These are phyloP conservation scores for Hofmannophila pseudospretella DNA, from an alignment of 2,888 invertebrate species.

Conservation along the genomic window DNA sequence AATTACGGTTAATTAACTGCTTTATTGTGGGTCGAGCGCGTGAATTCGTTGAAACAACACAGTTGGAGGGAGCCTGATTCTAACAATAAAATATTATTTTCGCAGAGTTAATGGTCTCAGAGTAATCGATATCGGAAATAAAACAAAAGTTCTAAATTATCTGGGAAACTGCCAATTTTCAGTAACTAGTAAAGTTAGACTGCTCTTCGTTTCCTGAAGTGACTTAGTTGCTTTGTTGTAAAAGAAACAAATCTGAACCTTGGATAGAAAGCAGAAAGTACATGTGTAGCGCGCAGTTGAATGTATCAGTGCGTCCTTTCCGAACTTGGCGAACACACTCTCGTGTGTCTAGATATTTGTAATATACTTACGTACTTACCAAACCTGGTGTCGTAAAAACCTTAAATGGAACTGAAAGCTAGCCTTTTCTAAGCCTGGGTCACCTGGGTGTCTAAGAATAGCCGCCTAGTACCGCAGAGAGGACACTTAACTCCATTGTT, in stretches of 20 bases:
- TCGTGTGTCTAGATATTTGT: too few relatives aligned
- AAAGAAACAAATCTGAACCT: too few relatives aligned
- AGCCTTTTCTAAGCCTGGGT: conserved; percentile 5
- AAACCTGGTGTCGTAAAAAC: too few relatives aligned
- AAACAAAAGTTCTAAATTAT: neutral
- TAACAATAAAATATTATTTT: conserved; percentile 44
- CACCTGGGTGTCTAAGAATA: conserved; percentile 5
- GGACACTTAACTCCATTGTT: conserved; percentile 45
- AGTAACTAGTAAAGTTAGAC: neutral
- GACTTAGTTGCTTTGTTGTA: neutral
- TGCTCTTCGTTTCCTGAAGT: neutral
- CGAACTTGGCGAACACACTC: neutral
- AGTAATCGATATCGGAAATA: conserved; percentile 12
- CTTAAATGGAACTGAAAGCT: conserved; percentile 5
- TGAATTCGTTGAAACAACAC: conserved; percentile 52
- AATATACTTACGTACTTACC: too few relatives aligned
- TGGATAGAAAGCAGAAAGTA: too few relatives aligned
- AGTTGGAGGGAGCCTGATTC: conserved; percentile 38
- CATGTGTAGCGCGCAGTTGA: too few relatives aligned
- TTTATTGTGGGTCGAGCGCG: conserved; percentile 53
- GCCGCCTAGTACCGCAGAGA: conserved; percentile 17
- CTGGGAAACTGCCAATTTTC: neutral
- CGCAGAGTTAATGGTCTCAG: conserved; percentile 18
- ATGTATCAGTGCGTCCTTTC: too few relatives aligned
- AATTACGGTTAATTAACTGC: conserved; percentile 66